Conservation (phyloP, 2,888 invertebrate species). For the Homarus gammarus region DNA sequence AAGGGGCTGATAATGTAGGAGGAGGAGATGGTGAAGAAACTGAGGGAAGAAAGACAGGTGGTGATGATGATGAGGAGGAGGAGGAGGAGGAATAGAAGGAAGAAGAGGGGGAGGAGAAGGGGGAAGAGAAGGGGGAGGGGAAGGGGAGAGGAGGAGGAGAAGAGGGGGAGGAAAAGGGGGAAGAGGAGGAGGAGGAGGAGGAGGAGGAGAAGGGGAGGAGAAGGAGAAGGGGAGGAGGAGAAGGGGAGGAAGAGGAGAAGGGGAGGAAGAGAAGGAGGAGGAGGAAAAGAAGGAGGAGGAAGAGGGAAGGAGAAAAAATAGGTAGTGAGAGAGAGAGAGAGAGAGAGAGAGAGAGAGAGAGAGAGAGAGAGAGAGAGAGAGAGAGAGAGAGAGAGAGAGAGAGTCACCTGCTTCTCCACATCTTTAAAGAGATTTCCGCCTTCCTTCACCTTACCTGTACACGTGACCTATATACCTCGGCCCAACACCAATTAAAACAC, state of each 20-base stretch:
- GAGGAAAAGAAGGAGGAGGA: slow-evolving; percentile 18
- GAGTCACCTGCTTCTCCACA: too few relatives aligned
- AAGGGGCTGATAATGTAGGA: too few relatives aligned
- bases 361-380: too few relatives aligned
- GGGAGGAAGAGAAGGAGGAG: slow-evolving; percentile 4
- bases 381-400: too few relatives aligned
- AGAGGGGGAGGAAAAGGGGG: slow-evolving; percentile 7
- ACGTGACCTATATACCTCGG: too few relatives aligned
- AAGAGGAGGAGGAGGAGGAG: background rate
- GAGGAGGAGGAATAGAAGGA: background rate
- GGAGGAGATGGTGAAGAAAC: too few relatives aligned
- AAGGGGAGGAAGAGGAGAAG: slow-evolving; percentile 19
- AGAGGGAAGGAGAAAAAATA: slow-evolving; percentile 16
- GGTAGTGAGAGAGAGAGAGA: slow-evolving; percentile 46
- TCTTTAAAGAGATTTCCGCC: too few relatives aligned
- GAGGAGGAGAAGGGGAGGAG: slow-evolving; percentile 2
- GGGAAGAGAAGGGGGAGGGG: slow-evolving; percentile 4
- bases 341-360: too few relatives aligned
- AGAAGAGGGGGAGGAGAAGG: background rate
- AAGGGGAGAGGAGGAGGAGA: background rate
- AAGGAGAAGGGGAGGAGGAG: slow-evolving; percentile 14
- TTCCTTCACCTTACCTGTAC: too few relatives aligned
- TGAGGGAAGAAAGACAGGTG: too few relatives aligned
- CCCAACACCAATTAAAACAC: too few relatives aligned
- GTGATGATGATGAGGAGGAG: background rate